Evolutionary conservation across 2,113 vertebrate genomes (phyloP), one percentile per base, ranked within the genome.

Genomic region (Xyliphius kryptos): DNA sequence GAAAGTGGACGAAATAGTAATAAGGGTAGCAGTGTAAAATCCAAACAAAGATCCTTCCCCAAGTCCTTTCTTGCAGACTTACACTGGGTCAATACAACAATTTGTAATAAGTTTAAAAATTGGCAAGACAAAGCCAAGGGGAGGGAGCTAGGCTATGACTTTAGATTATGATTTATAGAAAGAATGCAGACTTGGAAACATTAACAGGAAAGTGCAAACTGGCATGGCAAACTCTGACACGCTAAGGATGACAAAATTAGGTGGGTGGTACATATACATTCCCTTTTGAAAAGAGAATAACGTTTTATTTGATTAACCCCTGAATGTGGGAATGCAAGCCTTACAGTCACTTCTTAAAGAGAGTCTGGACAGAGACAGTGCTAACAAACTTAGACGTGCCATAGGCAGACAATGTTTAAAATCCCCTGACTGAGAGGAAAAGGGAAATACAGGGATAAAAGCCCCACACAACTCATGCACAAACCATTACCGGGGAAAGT

Each of bases 351-450:
- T n/a, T n/a, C n/a, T n/a, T n/a, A n/a, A n/a, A n/a, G n/a, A 84
- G 78, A 80, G 84, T 86, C 83, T 71, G 17, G 56, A 79, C 54
- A 64, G 59, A 61, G 55, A 86, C 86, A 90, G 87, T 82, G 88
- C 37, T 79, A 83, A 81, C 79, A 77, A 81, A 79, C 62, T 70
- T 32, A 65, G 77, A 70, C n/a, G n/a, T 51, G 48, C 53, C 66
- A 67, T 74, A 53, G 67, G 55, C 54, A 67, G 67, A 68, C 56
- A 47, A 61, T 55, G 60, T 51, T 62, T 64, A 53, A 72, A 61
- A 72, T 74, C 67, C 71, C 74, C 68, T 61, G 8, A 13, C 47
- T 47, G 26, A 54, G 37, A 19, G 63, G 46, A 60, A 59, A 6
- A 40, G 53, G 54, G 67, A 17, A 70, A 56, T n/a, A n/a, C n/a